Evolutionary conservation across 2,797 vertebrate species (phyloP).

Genomic region (Crocodylus rhombifer): DNA sequence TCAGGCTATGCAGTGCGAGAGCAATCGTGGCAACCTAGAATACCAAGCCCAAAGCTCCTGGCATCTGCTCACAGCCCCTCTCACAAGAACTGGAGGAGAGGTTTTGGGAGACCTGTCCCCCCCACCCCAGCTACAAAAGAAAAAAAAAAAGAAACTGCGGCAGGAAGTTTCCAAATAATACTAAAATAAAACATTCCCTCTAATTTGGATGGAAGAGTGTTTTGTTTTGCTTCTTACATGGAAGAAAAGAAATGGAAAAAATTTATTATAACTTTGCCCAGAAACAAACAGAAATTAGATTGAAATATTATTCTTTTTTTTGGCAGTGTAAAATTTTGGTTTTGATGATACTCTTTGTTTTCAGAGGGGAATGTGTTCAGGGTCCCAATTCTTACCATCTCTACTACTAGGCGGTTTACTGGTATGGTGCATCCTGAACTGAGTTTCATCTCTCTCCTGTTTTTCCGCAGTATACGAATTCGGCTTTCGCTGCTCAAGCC

Average conservation of each 20-base stretch:
- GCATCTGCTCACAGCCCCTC: background rate
- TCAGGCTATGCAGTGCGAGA: background rate
- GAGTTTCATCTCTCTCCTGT: background rate
- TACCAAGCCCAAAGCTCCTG: background rate
- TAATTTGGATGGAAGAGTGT: background rate
- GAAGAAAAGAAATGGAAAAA: background rate
- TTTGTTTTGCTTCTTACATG: too few relatives aligned
- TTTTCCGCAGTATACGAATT: background rate
- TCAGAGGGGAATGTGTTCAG: background rate
- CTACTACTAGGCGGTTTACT: background rate
- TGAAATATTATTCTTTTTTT: background rate
- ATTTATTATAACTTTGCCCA: background rate
- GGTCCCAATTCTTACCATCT: background rate
- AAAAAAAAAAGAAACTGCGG: background rate
- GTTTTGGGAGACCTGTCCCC: background rate
- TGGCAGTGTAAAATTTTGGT: background rate
- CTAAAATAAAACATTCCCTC: background rate
- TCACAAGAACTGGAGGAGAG: background rate
- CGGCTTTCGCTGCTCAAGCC: background rate
- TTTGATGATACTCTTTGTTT: fast-evolving
- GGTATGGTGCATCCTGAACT: background rate
- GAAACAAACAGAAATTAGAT: background rate
- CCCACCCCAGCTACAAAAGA: background rate
- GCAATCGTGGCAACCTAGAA: background rate
- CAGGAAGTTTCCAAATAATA: background rate